Evolutionary conservation across 2,113 vertebrate genomes (phyloP).

Genomic region (Antidorcas marsupialis): DNA sequence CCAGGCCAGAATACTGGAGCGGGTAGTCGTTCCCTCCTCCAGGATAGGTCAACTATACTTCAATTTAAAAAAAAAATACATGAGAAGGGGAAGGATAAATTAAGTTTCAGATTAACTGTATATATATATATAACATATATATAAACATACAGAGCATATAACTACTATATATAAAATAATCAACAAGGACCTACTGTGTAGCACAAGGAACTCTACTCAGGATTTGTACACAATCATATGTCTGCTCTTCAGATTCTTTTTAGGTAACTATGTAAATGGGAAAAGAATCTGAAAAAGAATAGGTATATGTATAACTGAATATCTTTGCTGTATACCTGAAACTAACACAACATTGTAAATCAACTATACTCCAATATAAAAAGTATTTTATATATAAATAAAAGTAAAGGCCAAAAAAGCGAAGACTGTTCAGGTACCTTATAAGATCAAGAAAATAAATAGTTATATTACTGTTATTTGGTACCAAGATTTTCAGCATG

Average conservation of each 20-base stretch:
- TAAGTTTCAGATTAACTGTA: not conserved
- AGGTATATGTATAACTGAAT: not conserved
- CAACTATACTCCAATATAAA: not conserved
- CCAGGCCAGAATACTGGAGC: not conserved
- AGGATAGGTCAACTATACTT: not conserved
- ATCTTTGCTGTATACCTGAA: not conserved
- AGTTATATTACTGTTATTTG: not conserved
- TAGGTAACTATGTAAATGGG: not conserved
- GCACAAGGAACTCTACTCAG: not conserved
- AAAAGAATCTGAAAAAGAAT: not conserved
- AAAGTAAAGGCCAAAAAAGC: not conserved
- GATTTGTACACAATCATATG: not conserved
- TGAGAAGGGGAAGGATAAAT: not conserved
- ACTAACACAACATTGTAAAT: not conserved
- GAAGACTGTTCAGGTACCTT: not conserved
- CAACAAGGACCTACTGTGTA: not conserved
- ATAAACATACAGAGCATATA: not conserved
- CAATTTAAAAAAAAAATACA: not conserved
- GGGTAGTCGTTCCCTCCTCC: not conserved
- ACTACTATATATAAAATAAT: not conserved
- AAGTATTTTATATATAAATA: not conserved
- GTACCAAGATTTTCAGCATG: not conserved
- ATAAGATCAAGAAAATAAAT: not conserved
- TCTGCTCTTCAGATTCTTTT: not conserved
- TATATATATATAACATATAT: not conserved